These are phyloP conservation scores for Coreius guichenoti DNA, from an alignment of 2,797 vertebrate species.

Conservation along the genomic window DNA sequence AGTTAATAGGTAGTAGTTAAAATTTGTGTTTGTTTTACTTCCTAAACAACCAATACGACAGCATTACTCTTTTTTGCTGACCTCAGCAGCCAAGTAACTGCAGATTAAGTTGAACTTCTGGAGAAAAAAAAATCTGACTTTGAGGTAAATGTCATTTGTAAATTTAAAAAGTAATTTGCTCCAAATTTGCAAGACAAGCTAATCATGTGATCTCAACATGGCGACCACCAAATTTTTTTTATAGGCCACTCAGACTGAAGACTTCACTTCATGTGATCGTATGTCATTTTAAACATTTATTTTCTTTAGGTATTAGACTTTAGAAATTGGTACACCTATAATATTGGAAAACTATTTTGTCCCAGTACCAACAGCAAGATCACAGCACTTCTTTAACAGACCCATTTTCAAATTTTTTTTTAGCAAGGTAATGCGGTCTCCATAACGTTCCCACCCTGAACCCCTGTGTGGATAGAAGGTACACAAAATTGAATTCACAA, in stretches of 20 bases:
- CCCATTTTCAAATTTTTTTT: neutral
- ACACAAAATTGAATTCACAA: constrained; percentile 34
- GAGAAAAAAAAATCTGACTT: neutral
- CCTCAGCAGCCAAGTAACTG: neutral
- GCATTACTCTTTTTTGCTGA: neutral
- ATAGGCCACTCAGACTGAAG: neutral
- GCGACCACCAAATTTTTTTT: neutral
- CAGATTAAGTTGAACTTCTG: neutral
- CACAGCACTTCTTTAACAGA: neutral
- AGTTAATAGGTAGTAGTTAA: too few relatives aligned
- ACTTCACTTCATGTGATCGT: neutral
- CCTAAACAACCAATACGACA: neutral
- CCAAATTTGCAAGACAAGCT: neutral
- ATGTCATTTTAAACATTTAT: neutral
- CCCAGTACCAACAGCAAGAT: neutral
- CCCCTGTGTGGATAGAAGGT: neutral
- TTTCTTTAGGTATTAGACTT: neutral
- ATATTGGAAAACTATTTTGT: neutral
- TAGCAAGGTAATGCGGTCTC: neutral
- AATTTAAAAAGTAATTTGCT: neutral
- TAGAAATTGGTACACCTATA: neutral
- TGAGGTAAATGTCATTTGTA: neutral
- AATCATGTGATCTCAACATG: neutral
- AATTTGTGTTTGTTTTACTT: neutral
- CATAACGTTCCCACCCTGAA: neutral